phyloP scores from a whole-genome alignment of 1,140 invertebrate genomes.

The Mya arenaria region DNA sequence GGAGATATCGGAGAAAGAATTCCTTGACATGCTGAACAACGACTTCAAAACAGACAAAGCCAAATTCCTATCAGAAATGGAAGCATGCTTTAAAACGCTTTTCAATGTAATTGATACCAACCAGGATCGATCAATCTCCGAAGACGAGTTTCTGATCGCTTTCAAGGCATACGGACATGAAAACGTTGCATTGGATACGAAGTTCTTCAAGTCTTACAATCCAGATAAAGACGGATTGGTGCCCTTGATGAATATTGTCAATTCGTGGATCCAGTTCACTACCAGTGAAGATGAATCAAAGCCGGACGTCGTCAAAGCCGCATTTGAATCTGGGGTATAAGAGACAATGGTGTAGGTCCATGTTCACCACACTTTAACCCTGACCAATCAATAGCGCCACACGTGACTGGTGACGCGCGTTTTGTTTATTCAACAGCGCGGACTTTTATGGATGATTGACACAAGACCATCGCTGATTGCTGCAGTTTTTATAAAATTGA shows the following conservation, averaged over 20 bases:
- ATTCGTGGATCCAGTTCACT: conserved; percentile 56
- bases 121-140: conserved; percentile 63
- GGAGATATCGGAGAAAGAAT: conserved; percentile 53
- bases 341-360: not conserved
- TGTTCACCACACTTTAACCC: not conserved
- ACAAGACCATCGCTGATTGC: no score
- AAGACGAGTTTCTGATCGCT: conserved; percentile 62
- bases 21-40: conserved; percentile 31
- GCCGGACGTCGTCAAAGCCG: conserved; percentile 52
- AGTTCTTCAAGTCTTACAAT: conserved; percentile 60
- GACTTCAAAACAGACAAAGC: conserved; percentile 52
- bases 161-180: conserved; percentile 68
- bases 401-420: no score
- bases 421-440: no score
- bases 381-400: not conserved
- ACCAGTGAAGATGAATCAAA: conserved; percentile 51
- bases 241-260: conserved; percentile 54
- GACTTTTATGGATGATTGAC: no score
- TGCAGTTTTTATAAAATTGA: no score
- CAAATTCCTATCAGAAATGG: conserved; percentile 44
- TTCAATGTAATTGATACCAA: conserved; percentile 69
- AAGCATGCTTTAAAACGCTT: conserved; percentile 57
- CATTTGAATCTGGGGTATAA: conserved; percentile 60
- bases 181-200: conserved; percentile 58
- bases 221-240: conserved; percentile 52